phyloP scores from a whole-genome alignment of 2,113 vertebrate genomes.

The Capreolus pygargus region DNA sequence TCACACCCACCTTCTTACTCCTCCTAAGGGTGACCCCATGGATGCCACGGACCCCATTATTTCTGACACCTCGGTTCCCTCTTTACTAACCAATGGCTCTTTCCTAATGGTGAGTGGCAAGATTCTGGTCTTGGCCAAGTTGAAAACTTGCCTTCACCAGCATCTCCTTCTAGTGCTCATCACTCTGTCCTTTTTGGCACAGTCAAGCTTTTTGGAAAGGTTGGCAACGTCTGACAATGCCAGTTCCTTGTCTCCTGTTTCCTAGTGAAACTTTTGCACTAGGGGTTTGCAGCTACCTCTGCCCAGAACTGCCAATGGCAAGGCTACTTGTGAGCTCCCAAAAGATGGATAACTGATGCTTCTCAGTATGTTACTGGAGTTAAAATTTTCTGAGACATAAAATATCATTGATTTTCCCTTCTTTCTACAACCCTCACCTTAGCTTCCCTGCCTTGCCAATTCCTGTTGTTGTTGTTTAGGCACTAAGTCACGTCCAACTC shows the following conservation, averaged over 20 bases:
- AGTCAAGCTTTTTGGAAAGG: background rate
- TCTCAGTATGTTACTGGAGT: background rate
- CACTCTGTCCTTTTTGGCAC: background rate
- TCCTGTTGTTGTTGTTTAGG: background rate
- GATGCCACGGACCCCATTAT: background rate
- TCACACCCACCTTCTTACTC: no score
- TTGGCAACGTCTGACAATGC: rapidly evolving
- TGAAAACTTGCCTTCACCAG: background rate
- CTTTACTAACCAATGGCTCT: background rate
- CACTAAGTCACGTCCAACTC: rapidly evolving
- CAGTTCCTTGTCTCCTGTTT: background rate
- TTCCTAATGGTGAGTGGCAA: background rate
- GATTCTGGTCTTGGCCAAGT: no score
- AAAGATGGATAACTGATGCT: background rate
- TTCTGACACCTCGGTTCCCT: no score
- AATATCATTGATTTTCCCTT: background rate
- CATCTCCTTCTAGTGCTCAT: background rate
- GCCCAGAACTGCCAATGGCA: background rate
- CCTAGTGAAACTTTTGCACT: background rate
- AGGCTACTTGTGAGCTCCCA: background rate
- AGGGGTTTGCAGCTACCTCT: background rate
- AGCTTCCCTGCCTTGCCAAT: background rate
- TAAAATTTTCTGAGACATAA: background rate
- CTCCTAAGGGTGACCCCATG: rapidly evolving
- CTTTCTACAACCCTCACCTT: background rate